Conservation (phyloP, 2,113 vertebrate genomes). For the Grallaria varia region DNA sequence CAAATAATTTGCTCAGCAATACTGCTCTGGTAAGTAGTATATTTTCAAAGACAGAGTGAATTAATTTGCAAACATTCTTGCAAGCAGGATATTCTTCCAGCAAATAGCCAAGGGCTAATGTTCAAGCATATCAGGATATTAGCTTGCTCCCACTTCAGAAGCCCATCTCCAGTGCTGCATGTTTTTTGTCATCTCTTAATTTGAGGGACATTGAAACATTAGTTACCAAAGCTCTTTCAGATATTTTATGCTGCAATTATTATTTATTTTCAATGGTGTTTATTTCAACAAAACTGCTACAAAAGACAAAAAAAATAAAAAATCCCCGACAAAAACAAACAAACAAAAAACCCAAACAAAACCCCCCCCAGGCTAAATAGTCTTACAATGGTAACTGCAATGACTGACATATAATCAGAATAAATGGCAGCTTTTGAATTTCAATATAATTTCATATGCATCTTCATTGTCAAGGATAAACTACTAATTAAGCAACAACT, state of each 20-base stretch:
- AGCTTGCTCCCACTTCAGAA: background rate
- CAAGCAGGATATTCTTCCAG: background rate
- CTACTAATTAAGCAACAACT: constrained; percentile 63
- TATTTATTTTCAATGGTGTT: constrained; percentile 22
- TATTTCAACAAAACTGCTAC: background rate
- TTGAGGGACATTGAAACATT: background rate
- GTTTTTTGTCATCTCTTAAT: background rate
- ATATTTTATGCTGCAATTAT: background rate
- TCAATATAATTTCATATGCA: constrained; percentile 53
- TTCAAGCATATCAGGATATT: background rate
- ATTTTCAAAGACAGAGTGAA: background rate
- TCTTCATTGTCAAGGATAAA: constrained; percentile 56
- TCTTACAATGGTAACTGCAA: background rate
- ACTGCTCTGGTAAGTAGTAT: background rate
- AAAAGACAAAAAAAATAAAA: too few species aligned
- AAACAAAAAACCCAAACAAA: too few species aligned
- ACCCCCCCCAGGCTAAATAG: background rate
- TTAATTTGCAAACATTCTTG: background rate
- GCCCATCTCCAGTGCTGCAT: background rate
- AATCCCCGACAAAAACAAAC: too few species aligned
- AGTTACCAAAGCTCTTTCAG: constrained; percentile 16
- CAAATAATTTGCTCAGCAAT: background rate
- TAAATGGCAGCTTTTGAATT: constrained; percentile 46
- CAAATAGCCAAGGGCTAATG: background rate
- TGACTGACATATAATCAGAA: constrained; percentile 10